Evolutionary conservation across 92 coral and sea anemone species (phyloP).

Genomic region (Galaxea fascicularis): DNA sequence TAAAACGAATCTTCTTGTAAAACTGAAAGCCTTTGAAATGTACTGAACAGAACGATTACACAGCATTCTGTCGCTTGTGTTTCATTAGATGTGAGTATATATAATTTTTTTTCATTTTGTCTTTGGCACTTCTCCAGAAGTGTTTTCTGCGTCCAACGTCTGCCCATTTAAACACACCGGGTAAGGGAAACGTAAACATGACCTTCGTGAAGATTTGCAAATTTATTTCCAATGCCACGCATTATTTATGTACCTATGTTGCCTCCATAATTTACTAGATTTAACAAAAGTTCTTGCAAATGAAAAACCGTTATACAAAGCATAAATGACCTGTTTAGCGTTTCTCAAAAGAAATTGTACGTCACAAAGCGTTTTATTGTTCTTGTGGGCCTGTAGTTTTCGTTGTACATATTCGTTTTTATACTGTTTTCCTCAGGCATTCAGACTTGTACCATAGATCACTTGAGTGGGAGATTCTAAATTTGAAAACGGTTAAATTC

Average conservation of each 20-base stretch:
- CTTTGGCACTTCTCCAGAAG: constrained; percentile 8
- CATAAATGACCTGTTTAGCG: constrained; percentile 1
- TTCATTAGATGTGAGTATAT: background rate
- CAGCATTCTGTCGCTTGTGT: background rate
- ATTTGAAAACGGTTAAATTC: too few relatives aligned
- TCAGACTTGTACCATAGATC: background rate
- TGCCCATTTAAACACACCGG: background rate
- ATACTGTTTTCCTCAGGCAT: background rate
- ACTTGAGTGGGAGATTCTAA: background rate
- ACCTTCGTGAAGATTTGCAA: background rate
- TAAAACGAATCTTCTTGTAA: background rate
- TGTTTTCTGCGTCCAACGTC: background rate
- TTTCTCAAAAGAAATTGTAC: background rate
- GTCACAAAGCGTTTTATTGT: background rate
- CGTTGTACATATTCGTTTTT: background rate
- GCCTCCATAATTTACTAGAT: background rate
- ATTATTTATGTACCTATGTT: background rate
- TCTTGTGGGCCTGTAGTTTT: background rate
- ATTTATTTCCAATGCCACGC: background rate
- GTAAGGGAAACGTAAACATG: constrained; percentile 10
- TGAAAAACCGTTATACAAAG: constrained; percentile 24
- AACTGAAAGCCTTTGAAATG: background rate
- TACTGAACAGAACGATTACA: background rate
- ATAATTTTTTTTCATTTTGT: background rate
- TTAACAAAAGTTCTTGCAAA: constrained; percentile 20